Base-by-base conservation (phyloP, 1,140 invertebrate genomes). In the Bombus superbus region DNA sequence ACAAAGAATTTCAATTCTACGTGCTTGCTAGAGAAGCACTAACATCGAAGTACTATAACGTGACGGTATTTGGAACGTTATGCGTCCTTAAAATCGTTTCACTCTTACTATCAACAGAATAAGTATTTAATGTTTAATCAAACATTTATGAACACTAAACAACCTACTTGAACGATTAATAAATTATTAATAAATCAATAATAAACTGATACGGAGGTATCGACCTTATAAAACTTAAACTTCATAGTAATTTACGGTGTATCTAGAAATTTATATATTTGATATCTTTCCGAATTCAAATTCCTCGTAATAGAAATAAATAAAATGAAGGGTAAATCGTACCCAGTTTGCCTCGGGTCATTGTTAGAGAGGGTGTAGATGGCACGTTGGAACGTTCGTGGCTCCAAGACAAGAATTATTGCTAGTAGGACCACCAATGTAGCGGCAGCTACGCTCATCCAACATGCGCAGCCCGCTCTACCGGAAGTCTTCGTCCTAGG, bases 391-490 rank as follows among this genome's bases (percentile, higher is more conserved):
- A 94, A 92, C 89, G 86, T 90, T 92, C 90, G 92, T 88, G 94
- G 94, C 88, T 95, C 94, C 95, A 94, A 87, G 89, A 91, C 90
- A 93, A 94, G 90, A 93, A 94, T 91, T 91, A 95, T 87, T 89
- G 94, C 94, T 92, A 95, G 85, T 85, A 94, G 89, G 88, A 92
- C 89, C 88, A 94, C 88, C 90, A 95, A 91, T 86, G 91, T 88
- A 89, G 94, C 91, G 83, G 89, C 87, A 85, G 92, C 89, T 86
- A 91, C 89, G 83, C 90, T 92, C 91, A 93, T 95, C 95, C 93
- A 94, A 93, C 87, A 93, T 47, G 91, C 86, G 86, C 92, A 94
- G 90, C 90, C 93, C 85, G 87, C 32, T 91, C 90, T 93, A 92
- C 86, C 88, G 89, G 88, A 92, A 92, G 91, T 93, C 93, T 91